phyloP scores from a whole-genome alignment of 2,113 vertebrate species.

The Monarcha castaneiventris region DNA sequence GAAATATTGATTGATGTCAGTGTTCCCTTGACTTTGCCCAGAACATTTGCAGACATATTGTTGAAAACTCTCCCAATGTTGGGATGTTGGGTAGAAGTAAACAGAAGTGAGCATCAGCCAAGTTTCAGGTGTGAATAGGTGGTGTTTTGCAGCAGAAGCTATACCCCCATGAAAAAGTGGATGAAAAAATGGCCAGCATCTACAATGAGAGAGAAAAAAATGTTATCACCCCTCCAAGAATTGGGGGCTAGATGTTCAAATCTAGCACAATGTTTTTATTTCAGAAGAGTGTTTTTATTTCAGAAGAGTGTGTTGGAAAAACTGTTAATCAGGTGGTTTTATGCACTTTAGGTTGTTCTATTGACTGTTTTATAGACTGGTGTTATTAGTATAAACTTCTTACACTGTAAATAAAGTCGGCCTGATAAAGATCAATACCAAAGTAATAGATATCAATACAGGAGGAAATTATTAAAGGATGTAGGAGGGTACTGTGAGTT shows the following conservation, averaged over 20 bases:
- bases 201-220: not conserved
- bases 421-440: not conserved
- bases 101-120: slow-evolving; percentile 3
- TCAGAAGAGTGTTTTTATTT: slow-evolving; percentile 51
- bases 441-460: not conserved
- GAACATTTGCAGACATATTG: not conserved
- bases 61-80: not conserved
- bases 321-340: slow-evolving; percentile 51
- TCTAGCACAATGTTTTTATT: slow-evolving; percentile 27
- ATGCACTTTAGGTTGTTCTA: not conserved
- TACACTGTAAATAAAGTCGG: slow-evolving; percentile 24
- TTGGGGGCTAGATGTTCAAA: slow-evolving; percentile 61
- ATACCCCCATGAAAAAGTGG: slow-evolving; percentile 1
- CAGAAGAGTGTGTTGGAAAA: slow-evolving; percentile 34
- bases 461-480: not conserved
- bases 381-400: not conserved
- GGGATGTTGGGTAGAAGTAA: slow-evolving; percentile 10
- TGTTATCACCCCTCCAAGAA: slow-evolving; percentile 42
- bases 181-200: slow-evolving; percentile 1
- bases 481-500: not conserved
- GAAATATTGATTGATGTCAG: not conserved
- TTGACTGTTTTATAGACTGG: slow-evolving; percentile 1
- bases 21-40: not conserved
- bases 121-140: not conserved
- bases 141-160: slow-evolving; percentile 41